Percentiles rank a stretch among this genome's conserved stretches.
These are phyloP conservation scores for Sebastes iracundus DNA, from an alignment of 2,797 vertebrate genomes.

Conservation along the genomic window DNA sequence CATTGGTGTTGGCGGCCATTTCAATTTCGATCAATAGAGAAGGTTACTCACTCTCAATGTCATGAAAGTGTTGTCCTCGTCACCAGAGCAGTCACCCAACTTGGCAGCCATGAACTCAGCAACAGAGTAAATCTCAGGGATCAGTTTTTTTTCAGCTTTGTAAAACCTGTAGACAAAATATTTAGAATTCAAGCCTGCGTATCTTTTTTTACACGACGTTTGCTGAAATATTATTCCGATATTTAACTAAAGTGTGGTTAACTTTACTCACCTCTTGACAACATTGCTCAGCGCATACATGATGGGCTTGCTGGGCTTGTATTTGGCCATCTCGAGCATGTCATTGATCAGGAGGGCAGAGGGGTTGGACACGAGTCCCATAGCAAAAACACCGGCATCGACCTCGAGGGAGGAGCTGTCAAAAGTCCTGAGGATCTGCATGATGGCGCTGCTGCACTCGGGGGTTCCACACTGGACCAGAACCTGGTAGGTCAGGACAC, in stretches of 20 bases:
- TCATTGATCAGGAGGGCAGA: constrained; percentile 85
- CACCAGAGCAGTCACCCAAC: constrained; percentile 87
- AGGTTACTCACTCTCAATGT: constrained; percentile 85
- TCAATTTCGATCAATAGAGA: background rate
- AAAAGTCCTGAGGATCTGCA: constrained; percentile 86
- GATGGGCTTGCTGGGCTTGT: constrained; percentile 88
- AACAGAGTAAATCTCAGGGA: constrained; percentile 85
- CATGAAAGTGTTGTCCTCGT: constrained; percentile 87
- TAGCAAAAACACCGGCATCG: constrained; percentile 86
- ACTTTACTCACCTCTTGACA: constrained; percentile 85
- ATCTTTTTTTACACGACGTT: background rate
- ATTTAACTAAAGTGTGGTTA: background rate
- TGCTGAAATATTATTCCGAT: background rate
- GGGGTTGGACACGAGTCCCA: constrained; percentile 89
- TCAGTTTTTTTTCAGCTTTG: constrained; percentile 68
- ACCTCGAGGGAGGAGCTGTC: constrained; percentile 78
- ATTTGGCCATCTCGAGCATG: constrained; percentile 89
- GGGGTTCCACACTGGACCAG: constrained; percentile 92
- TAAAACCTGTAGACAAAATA: constrained; percentile 81
- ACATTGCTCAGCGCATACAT: constrained; percentile 91
- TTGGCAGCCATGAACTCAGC: constrained; percentile 86
- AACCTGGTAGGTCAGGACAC: constrained; percentile 88
- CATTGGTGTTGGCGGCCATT: background rate
- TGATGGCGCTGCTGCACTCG: constrained; percentile 89
- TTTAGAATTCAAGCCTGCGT: background rate